These are phyloP conservation scores for Symphodus melops DNA, from an alignment of 2,113 vertebrate species.

Conservation along the genomic window DNA sequence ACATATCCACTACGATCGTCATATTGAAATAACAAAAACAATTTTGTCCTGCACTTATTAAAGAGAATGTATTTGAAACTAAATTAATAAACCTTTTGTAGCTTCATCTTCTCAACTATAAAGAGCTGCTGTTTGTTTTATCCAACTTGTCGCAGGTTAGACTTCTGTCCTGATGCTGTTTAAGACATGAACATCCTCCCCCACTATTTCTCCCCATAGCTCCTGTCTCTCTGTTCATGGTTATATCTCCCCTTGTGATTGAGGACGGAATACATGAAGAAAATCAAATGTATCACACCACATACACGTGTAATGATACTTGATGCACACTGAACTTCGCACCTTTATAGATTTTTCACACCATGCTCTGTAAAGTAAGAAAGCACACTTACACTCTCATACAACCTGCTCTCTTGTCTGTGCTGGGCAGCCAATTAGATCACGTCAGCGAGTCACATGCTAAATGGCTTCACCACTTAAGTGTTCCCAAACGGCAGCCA, in stretches of 20 bases:
- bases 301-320: slow-evolving; percentile 14
- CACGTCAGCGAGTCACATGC: slow-evolving; percentile 41
- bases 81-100: too few relatives aligned
- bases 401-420: slow-evolving; percentile 27
- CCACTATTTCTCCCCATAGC: too few relatives aligned
- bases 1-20: too few relatives aligned
- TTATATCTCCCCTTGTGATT: not conserved
- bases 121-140: too few relatives aligned
- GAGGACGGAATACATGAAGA: not conserved
- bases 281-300: not conserved
- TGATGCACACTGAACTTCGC: slow-evolving; percentile 18
- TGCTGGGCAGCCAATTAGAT: slow-evolving; percentile 59
- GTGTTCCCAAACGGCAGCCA: slow-evolving; percentile 67
- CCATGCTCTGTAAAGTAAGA: slow-evolving; percentile 28
- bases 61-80: too few relatives aligned
- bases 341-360: slow-evolving; percentile 42
- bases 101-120: too few relatives aligned
- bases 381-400: slow-evolving; percentile 11
- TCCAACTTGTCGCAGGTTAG: too few relatives aligned
- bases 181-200: too few relatives aligned
- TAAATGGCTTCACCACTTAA: slow-evolving; percentile 69
- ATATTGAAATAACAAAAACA: too few relatives aligned
- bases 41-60: too few relatives aligned
- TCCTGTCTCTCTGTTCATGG: too few relatives aligned
- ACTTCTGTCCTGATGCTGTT: too few relatives aligned